Conservation (phyloP, 1,140 invertebrate genomes). For the Dufourea novaeangliae region DNA sequence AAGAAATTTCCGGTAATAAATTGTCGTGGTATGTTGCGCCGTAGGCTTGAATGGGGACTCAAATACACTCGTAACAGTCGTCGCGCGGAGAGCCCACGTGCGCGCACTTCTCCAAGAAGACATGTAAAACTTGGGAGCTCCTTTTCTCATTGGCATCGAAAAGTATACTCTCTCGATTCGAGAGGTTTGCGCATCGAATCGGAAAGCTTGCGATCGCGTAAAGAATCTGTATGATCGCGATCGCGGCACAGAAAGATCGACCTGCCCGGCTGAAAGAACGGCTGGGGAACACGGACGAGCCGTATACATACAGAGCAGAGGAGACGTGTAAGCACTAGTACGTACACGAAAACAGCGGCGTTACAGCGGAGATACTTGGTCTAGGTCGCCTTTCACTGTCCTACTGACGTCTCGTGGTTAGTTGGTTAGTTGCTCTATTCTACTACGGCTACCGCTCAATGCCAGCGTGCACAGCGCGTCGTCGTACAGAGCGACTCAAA, state of each 20-base stretch:
- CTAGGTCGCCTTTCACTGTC: slow-evolving; percentile 79
- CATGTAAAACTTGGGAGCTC: neutral
- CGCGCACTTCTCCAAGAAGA: slow-evolving; percentile 4
- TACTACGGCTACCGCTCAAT: slow-evolving; percentile 68
- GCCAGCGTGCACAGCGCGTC: slow-evolving; percentile 64
- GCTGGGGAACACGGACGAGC: slow-evolving; percentile 32
- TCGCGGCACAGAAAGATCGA: neutral
- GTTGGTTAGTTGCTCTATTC: slow-evolving; percentile 70
- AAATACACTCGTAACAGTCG: slow-evolving; percentile 55
- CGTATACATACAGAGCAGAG: neutral
- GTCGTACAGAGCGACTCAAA: slow-evolving; percentile 63
- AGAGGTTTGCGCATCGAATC: no score
- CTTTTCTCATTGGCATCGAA: neutral
- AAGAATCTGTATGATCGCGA: neutral
- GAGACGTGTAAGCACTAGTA: neutral
- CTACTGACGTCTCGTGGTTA: slow-evolving; percentile 73
- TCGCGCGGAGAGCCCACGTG: slow-evolving; percentile 46
- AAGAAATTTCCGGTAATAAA: slow-evolving; percentile 69
- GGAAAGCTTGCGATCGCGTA: neutral
- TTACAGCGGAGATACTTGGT: slow-evolving; percentile 69
- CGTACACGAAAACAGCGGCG: slow-evolving; percentile 45
- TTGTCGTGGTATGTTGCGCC: slow-evolving; percentile 55
- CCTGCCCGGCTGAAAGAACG: slow-evolving; percentile 27
- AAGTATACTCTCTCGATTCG: neutral
- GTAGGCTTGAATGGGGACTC: slow-evolving; percentile 63